Conservation (phyloP, 1,140 invertebrate species). For the Marisa cornuarietis region DNA sequence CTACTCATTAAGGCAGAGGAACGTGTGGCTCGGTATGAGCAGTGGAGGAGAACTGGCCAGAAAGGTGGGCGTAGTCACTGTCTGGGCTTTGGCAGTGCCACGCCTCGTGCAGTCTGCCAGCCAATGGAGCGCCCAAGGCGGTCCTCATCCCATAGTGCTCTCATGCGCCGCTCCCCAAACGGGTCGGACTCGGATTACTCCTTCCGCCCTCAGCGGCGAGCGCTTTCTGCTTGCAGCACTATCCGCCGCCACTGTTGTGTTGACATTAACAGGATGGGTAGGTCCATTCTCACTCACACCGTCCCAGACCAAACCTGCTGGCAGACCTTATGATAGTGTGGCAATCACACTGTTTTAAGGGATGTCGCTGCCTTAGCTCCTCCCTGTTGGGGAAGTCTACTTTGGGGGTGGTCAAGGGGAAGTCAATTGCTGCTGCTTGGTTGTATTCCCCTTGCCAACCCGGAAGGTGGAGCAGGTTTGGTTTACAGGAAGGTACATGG, state of each 20-base stretch:
- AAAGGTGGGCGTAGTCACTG: constrained; percentile 56
- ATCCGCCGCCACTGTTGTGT: constrained; percentile 62
- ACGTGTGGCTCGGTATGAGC: constrained; percentile 58
- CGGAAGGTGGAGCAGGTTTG: no score
- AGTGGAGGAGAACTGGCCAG: constrained; percentile 55
- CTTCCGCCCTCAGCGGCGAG: constrained; percentile 56
- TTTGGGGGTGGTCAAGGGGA: not conserved
- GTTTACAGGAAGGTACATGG: no score
- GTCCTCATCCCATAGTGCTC: constrained; percentile 61
- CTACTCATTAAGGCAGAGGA: constrained; percentile 56
- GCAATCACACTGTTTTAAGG: not conserved
- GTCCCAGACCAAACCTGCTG: not conserved
- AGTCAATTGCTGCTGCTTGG: not conserved
- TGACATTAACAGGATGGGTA: constrained; percentile 57
- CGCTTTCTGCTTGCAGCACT: constrained; percentile 60
- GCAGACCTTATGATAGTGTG: no score
- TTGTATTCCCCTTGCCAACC: not conserved
- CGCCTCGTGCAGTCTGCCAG: constrained; percentile 62
- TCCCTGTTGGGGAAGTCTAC: not conserved
- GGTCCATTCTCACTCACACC: constrained; percentile 27
- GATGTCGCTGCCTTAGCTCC: not conserved
- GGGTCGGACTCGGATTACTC: constrained; percentile 60
- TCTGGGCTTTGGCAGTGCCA: constrained; percentile 61
- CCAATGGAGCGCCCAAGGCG: constrained; percentile 55
- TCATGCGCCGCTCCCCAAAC: constrained; percentile 57